phyloP scores from a whole-genome alignment of 2,797 vertebrate genomes.

The Gymnoscopelus microlampas region DNA sequence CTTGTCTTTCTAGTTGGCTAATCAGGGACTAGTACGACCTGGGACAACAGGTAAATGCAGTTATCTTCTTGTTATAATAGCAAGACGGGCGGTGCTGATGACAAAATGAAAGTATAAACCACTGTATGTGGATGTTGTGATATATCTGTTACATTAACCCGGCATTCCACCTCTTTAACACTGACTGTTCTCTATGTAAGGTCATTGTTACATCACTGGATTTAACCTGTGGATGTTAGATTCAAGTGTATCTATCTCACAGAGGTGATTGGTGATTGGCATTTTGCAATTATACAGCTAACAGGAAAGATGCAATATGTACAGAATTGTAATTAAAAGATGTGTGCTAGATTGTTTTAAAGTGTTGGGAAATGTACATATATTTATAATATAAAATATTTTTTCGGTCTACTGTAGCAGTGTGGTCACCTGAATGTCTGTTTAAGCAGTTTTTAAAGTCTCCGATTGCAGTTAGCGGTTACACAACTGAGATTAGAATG shows the following conservation, averaged over 20 bases:
- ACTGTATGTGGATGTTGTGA: not conserved
- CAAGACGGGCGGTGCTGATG: not conserved
- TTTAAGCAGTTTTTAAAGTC: constrained; percentile 35
- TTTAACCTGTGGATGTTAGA: not conserved
- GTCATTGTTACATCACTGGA: not conserved
- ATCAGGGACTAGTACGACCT: not conserved
- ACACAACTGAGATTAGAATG: constrained; percentile 23
- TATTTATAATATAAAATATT: constrained; percentile 42
- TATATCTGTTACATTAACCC: constrained; percentile 5
- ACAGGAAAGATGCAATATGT: constrained; percentile 58
- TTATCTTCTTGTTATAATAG: too few relatives aligned
- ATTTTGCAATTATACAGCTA: constrained; percentile 11
- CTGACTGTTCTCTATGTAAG: constrained; percentile 17
- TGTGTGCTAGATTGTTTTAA: constrained; percentile 32
- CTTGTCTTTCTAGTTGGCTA: not conserved
- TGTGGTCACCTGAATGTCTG: constrained; percentile 34
- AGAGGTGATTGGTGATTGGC: not conserved
- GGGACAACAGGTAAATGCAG: too few relatives aligned
- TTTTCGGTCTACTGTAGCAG: constrained; percentile 46
- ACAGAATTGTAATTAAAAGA: constrained; percentile 22
- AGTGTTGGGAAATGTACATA: constrained; percentile 33
- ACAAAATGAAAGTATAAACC: constrained; percentile 11
- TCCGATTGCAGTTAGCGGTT: constrained; percentile 24
- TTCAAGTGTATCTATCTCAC: not conserved
- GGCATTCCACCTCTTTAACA: constrained; percentile 17